Percentiles rank a stretch among this genome's conserved stretches.
Evolutionary conservation across 2,113 vertebrate genomes (phyloP).

Genomic region (Mormyrus iriodes): DNA sequence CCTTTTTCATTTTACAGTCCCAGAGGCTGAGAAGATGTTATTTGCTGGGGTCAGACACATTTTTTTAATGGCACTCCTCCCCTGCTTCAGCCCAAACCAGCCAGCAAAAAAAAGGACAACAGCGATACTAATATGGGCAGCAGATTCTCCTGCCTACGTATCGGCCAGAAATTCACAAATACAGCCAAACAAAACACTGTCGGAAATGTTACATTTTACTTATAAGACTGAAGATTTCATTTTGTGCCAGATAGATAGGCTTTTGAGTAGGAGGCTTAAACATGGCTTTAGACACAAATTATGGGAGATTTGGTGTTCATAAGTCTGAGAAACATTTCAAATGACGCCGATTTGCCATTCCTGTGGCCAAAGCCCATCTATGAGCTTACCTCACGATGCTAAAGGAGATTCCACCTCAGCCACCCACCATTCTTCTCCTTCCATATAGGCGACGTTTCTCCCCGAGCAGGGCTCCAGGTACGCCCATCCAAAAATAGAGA

Average conservation of each 20-base stretch:
- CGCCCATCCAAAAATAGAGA: neutral
- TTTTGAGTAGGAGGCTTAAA: neutral
- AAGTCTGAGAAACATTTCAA: neutral
- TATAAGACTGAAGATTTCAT: neutral
- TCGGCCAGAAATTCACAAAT: neutral
- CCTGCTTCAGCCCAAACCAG: neutral
- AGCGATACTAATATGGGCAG: neutral
- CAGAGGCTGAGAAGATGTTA: constrained; percentile 17
- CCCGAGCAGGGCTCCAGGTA: neutral
- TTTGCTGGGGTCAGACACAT: constrained; percentile 13
- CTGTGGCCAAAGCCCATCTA: no score
- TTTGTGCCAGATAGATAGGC: neutral
- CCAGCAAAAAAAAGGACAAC: neutral
- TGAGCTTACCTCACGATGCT: neutral
- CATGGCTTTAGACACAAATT: neutral
- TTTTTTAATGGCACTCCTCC: constrained; percentile 18
- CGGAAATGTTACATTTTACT: neutral
- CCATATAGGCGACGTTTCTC: neutral
- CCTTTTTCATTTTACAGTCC: constrained; percentile 20
- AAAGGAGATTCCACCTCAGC: neutral
- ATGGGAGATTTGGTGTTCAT: neutral
- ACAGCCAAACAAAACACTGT: no score
- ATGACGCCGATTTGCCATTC: neutral
- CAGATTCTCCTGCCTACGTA: neutral
- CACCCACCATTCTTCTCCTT: neutral